A percentile compares a stretch with the other conserved stretches of the same genome.
Conservation (phyloP, 2,113 vertebrate genomes). For the Myrmophylax atrothorax region DNA sequence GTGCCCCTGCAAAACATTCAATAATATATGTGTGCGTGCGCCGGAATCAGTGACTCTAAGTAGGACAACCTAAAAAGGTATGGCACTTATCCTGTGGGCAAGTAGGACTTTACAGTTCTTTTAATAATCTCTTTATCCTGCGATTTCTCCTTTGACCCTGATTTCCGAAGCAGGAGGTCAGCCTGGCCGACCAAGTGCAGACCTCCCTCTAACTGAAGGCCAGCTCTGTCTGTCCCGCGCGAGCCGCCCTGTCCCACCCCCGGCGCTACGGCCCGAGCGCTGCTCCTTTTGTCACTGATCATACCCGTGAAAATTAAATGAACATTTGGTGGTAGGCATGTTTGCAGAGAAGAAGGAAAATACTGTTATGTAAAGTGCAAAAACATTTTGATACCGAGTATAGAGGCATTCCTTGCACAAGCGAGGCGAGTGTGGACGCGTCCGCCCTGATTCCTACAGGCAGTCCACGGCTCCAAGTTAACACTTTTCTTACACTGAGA, state of each 20-base stretch:
- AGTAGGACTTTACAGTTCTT: conserved; percentile 66
- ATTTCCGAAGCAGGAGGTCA: conserved; percentile 55
- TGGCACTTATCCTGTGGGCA: conserved; percentile 55
- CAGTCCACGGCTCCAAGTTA: background rate
- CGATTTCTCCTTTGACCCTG: conserved; percentile 53
- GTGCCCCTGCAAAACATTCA: conserved; percentile 39
- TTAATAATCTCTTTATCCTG: conserved; percentile 59
- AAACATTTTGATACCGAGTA: conserved; percentile 29
- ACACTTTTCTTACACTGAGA: background rate
- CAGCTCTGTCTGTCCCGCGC: background rate
- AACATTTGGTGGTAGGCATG: conserved; percentile 63
- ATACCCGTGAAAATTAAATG: conserved; percentile 69
- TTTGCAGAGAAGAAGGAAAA: conserved; percentile 58
- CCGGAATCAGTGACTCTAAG: conserved; percentile 48
- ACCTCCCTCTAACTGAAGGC: background rate
- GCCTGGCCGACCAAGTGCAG: background rate
- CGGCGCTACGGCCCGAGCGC: background rate
- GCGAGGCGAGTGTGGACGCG: background rate
- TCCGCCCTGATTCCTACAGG: background rate
- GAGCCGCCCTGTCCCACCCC: background rate
- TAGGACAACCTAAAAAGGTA: conserved; percentile 69
- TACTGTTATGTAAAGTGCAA: conserved; percentile 60
- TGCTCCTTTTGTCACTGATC: conserved; percentile 64
- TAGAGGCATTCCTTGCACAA: background rate
- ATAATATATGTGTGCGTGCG: conserved; percentile 25